phyloP scores from a whole-genome alignment of 2,888 invertebrate species.

The Cheilosia urbana region DNA sequence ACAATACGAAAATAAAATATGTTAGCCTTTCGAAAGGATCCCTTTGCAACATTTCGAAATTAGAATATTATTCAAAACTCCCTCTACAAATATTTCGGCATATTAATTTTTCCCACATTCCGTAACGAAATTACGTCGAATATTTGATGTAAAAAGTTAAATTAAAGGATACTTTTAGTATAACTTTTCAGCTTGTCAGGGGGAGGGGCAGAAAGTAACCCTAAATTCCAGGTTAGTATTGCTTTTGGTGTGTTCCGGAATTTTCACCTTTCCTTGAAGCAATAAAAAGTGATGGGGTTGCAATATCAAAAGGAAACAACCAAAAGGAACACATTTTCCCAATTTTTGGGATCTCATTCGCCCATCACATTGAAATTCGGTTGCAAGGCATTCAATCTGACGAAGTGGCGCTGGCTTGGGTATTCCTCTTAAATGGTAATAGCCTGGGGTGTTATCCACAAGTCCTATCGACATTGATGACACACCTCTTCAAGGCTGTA shows the following conservation, averaged over 20 bases:
- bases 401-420: not conserved
- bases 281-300: not conserved
- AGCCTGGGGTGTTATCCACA: not conserved
- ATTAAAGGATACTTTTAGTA: conserved; percentile 25
- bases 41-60: not conserved
- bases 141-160: conserved; percentile 43
- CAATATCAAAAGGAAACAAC: not conserved
- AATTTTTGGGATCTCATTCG: not conserved
- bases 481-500: not conserved
- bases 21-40: not conserved
- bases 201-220: not conserved
- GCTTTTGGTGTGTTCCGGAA: conserved; percentile 10
- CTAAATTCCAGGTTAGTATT: conserved; percentile 40
- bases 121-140: conserved; percentile 47
- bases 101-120: conserved; percentile 53
- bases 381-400: not conserved
- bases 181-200: not conserved
- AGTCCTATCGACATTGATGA: not conserved
- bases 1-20: no score
- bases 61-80: not conserved
- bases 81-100: conserved; percentile 20
- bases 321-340: not conserved
- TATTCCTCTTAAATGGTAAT: not conserved
- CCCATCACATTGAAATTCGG: not conserved
- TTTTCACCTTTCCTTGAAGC: conserved; percentile 4